Percentiles rank a stretch among this genome's conserved stretches.
These are phyloP conservation scores for Agelaius phoeniceus DNA, from an alignment of 2,113 vertebrate species.

Conservation along the genomic window DNA sequence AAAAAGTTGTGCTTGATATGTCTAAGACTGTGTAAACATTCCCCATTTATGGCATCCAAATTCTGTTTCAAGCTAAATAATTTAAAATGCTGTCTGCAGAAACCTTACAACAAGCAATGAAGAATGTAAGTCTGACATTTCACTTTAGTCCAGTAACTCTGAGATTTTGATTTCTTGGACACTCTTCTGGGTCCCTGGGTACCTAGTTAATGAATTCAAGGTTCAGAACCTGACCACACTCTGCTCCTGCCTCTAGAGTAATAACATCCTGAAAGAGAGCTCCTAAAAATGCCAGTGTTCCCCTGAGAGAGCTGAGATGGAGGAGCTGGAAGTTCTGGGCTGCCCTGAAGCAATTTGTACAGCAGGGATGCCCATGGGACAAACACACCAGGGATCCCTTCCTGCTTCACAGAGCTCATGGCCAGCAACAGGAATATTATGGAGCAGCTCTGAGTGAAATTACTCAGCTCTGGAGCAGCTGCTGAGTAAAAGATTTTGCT, in stretches of 20 bases:
- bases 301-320: neutral
- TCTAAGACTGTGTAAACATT: neutral
- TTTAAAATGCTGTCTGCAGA: neutral
- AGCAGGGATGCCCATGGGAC: neutral
- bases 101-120: neutral
- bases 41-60: neutral
- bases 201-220: neutral
- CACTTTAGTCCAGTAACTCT: neutral
- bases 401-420: fast-evolving
- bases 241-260: neutral
- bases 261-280: neutral
- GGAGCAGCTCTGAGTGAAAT: neutral
- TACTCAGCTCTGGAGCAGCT: neutral
- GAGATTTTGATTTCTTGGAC: neutral
- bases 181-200: neutral
- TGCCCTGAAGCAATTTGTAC: neutral
- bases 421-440: neutral
- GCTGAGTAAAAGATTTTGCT: neutral
- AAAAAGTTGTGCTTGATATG: neutral
- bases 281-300: neutral
- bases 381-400: neutral
- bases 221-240: neutral
- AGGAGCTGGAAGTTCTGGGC: neutral
- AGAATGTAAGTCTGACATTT: neutral
- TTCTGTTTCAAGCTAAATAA: neutral